phyloP scores from a whole-genome alignment of 2,888 invertebrate species.

The Pseudococcus viburni region DNA sequence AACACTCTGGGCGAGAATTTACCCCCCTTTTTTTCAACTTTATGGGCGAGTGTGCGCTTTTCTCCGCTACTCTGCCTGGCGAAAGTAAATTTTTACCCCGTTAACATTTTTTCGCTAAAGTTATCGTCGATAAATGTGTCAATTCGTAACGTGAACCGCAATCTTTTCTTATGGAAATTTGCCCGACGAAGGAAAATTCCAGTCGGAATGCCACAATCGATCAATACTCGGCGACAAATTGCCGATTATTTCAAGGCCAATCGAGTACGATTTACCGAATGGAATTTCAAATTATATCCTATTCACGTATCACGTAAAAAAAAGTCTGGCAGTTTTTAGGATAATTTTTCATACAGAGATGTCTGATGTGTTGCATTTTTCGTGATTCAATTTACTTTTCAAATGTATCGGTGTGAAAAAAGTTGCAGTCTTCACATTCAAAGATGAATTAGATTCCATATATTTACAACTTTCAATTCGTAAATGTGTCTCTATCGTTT shows the following conservation, averaged over 20 bases:
- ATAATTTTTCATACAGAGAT: not conserved
- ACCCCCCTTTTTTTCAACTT: not conserved
- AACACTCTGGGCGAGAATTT: not conserved
- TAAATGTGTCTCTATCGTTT: no score
- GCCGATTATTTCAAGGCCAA: not conserved
- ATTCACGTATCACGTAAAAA: not conserved
- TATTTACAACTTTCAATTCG: no score
- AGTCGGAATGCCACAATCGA: not conserved
- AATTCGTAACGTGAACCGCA: not conserved
- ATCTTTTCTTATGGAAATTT: slow-evolving; percentile 14
- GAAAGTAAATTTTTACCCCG: slow-evolving; percentile 16
- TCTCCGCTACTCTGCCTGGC: not conserved
- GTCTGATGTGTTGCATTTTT: not conserved
- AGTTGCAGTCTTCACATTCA: not conserved
- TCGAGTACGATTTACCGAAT: not conserved
- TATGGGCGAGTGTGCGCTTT: not conserved
- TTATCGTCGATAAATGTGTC: slow-evolving; percentile 25
- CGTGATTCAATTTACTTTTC: not conserved
- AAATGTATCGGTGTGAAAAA: not conserved
- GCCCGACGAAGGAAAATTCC: not conserved
- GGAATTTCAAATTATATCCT: not conserved
- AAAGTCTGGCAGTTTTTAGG: not conserved
- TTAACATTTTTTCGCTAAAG: not conserved
- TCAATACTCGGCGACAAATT: not conserved
- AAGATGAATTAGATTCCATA: no score